Evolutionary conservation across 2,888 invertebrate species (phyloP).

Genomic region (Mactromeris polynyma): DNA sequence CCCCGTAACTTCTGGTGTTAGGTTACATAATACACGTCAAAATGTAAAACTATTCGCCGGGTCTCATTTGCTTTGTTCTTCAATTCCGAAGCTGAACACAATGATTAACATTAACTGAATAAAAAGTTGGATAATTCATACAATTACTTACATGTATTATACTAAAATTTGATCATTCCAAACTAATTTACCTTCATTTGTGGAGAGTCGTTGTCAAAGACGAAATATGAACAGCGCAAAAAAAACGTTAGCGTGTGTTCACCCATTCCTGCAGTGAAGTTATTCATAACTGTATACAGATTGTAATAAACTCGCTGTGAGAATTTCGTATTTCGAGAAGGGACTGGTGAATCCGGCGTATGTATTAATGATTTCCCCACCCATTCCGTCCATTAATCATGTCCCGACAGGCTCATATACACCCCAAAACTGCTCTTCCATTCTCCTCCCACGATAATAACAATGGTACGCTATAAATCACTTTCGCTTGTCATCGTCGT

Average conservation of each 20-base stretch:
- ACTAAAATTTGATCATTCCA: not conserved
- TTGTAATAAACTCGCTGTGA: not conserved
- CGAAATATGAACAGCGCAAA: not conserved
- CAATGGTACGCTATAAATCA: constrained; percentile 49
- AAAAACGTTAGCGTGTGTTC: not conserved
- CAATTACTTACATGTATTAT: not conserved
- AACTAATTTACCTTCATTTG: not conserved
- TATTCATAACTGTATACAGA: not conserved
- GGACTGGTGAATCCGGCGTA: constrained; percentile 31
- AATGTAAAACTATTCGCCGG: not conserved
- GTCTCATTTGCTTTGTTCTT: not conserved
- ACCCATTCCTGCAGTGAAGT: not conserved
- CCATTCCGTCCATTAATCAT: constrained; percentile 42
- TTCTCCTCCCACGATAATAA: constrained; percentile 26
- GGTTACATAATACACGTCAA: constrained; percentile 45
- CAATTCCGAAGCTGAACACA: not conserved
- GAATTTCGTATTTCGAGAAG: not conserved
- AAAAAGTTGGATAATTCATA: too few relatives aligned
- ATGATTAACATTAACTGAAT: not conserved
- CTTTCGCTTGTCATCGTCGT: constrained; percentile 36
- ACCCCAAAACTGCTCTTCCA: constrained; percentile 31
- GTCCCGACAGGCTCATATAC: constrained; percentile 24
- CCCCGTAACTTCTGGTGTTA: constrained; percentile 28
- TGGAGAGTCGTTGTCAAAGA: not conserved
- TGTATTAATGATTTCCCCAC: constrained; percentile 51